Conservation (phyloP, 2,113 vertebrate species). For the Leptocoma aspasia region DNA sequence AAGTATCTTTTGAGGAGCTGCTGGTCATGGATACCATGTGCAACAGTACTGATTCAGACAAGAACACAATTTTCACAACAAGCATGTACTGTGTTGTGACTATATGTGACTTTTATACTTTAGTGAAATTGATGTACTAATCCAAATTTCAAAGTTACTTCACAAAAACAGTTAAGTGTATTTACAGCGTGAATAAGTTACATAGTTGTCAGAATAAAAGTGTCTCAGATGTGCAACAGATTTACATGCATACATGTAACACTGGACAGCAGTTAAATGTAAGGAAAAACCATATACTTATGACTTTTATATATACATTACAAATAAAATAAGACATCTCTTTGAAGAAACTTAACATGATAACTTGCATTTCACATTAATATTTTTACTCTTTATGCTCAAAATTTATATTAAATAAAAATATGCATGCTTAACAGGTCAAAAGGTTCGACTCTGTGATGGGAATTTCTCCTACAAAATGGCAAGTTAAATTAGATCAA, state of each 20-base stretch:
- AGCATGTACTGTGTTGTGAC: slow-evolving; percentile 7
- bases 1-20: neutral
- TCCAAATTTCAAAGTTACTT: slow-evolving; percentile 80
- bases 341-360: slow-evolving; percentile 67
- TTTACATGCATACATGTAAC: slow-evolving; percentile 81
- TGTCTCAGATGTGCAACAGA: slow-evolving; percentile 85
- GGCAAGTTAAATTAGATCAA: slow-evolving; percentile 80
- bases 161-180: slow-evolving; percentile 87
- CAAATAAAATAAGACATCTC: slow-evolving; percentile 76
- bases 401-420: slow-evolving; percentile 79
- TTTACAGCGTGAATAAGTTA: slow-evolving; percentile 89
- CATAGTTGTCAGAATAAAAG: slow-evolving; percentile 76
- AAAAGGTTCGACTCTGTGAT: slow-evolving; percentile 68
- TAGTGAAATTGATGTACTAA: slow-evolving; percentile 77
- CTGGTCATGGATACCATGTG: neutral
- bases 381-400: slow-evolving; percentile 70
- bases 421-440: slow-evolving; percentile 81
- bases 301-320: slow-evolving; percentile 66
- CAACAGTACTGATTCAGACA: neutral
- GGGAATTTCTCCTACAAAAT: slow-evolving; percentile 79
- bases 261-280: slow-evolving; percentile 71
- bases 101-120: slow-evolving; percentile 65
- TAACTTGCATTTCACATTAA: slow-evolving; percentile 65
- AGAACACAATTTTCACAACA: neutral
- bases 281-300: slow-evolving; percentile 43